A percentile compares a stretch with the other conserved stretches of the same genome.
Conservation (phyloP, 2,113 vertebrate species). For the Rhinolophus ferrumequinum region DNA sequence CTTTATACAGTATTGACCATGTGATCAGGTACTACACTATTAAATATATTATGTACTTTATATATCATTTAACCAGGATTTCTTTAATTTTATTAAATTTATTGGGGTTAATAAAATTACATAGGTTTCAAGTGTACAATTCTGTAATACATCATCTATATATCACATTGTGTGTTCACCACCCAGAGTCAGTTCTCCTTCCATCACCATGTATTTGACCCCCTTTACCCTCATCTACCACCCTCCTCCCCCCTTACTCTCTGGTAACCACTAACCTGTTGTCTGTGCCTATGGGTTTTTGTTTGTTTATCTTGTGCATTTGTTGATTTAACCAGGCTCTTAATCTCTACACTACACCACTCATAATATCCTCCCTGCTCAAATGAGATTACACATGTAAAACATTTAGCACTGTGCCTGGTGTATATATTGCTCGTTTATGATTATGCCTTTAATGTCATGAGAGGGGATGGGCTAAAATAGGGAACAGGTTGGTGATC, state of each 20-base stretch:
- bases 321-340: neutral
- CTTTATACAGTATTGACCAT: neutral
- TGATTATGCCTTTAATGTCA: neutral
- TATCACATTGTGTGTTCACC: no score
- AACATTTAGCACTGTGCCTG: neutral
- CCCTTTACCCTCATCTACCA: no score
- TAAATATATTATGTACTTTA: neutral
- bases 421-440: neutral
- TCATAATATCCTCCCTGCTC: neutral
- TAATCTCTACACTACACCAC: neutral
- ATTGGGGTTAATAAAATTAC: no score
- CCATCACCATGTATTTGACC: no score
- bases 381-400: neutral
- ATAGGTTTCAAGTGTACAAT: no score
- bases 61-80: neutral
- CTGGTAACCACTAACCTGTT: no score
- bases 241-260: no score
- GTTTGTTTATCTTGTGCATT: no score
- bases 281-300: no score
- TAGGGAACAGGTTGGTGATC: neutral
- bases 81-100: no score
- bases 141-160: no score
- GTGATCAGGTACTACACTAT: neutral
- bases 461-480: neutral
- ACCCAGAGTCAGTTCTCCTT: no score